Conservation (phyloP, 2,888 invertebrate genomes). For the Pseudoips prasinana region DNA sequence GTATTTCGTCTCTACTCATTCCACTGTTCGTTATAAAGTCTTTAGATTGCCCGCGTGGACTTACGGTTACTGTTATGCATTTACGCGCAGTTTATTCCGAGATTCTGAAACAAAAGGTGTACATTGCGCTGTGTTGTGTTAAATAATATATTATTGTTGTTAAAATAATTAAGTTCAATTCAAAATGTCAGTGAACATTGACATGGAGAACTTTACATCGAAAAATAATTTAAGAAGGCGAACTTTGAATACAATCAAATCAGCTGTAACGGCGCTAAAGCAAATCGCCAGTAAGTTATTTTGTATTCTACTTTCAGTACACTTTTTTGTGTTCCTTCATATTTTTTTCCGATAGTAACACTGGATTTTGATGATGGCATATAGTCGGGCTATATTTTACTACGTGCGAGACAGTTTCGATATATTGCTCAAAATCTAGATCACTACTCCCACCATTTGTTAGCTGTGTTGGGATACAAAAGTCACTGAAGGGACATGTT, state of each 20-base stretch:
- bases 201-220: slow-evolving; percentile 69
- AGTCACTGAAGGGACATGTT: neutral
- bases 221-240: slow-evolving; percentile 74
- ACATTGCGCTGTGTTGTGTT: slow-evolving; percentile 29
- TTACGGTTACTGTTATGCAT: slow-evolving; percentile 68
- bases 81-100: slow-evolving; percentile 69
- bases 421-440: slow-evolving; percentile 5
- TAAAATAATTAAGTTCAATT: slow-evolving; percentile 28
- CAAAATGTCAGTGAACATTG: slow-evolving; percentile 69
- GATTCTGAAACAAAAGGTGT: slow-evolving; percentile 67
- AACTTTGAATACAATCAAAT: slow-evolving; percentile 70
- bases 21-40: slow-evolving; percentile 53
- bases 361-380: neutral
- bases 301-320: slow-evolving; percentile 5
- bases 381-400: slow-evolving; percentile 8
- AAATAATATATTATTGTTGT: slow-evolving; percentile 23
- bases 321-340: too few relatives aligned
- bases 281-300: slow-evolving; percentile 75
- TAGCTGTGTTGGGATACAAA: slow-evolving; percentile 1
- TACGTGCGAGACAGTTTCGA: neutral
- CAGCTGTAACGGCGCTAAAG: slow-evolving; percentile 70
- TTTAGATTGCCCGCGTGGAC: slow-evolving; percentile 54
- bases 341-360: neutral
- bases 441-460: slow-evolving; percentile 1
- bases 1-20: slow-evolving; percentile 47